Conservation (phyloP, 2,113 vertebrate species). For the Anarhynchus alexandrinus region DNA sequence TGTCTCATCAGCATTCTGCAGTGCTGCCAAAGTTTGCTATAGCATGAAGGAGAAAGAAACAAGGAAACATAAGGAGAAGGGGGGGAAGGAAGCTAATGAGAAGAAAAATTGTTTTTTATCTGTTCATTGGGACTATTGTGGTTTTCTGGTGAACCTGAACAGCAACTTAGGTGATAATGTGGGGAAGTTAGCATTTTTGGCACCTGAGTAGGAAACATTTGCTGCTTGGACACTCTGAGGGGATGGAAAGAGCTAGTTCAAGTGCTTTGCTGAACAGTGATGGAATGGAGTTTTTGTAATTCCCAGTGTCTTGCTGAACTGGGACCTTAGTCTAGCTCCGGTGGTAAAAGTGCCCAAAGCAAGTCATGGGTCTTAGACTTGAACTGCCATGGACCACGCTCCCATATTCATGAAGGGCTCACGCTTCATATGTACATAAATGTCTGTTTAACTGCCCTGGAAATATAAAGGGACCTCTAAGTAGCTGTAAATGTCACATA, state of each 20-base stretch:
- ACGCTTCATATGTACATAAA: neutral
- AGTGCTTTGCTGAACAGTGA: neutral
- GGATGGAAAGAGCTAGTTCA: neutral
- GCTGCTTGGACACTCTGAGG: neutral
- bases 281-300: neutral
- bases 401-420: neutral
- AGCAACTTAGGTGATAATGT: slow-evolving; percentile 21
- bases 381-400: neutral
- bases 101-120: slow-evolving; percentile 56
- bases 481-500: neutral
- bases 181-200: slow-evolving; percentile 2
- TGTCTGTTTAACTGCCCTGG: neutral
- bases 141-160: slow-evolving; percentile 27
- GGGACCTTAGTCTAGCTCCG: neutral
- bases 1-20: slow-evolving; percentile 53
- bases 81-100: slow-evolving; percentile 35
- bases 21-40: slow-evolving; percentile 43
- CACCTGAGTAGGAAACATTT: neutral
- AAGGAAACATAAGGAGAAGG: slow-evolving; percentile 42
- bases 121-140: slow-evolving; percentile 33
- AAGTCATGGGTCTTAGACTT: neutral
- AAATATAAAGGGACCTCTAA: neutral
- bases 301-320: neutral
- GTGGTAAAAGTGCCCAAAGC: neutral
- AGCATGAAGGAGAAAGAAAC: slow-evolving; percentile 61